Percentiles rank a stretch among this genome's conserved stretches.
phyloP scores from a whole-genome alignment of 1,140 invertebrate genomes.

The Ips typographus region DNA sequence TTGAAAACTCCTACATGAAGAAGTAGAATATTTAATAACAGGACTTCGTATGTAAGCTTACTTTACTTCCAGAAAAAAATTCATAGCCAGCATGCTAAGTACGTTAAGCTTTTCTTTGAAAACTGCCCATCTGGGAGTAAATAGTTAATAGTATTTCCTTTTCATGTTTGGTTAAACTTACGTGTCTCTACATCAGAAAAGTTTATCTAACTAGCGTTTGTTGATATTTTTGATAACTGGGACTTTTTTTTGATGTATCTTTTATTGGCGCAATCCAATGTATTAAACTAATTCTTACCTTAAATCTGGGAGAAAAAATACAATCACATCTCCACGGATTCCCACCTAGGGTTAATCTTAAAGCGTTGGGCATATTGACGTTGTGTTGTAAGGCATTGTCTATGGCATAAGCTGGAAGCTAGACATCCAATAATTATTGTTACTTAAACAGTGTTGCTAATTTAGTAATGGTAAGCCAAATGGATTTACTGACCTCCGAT shows the following conservation, averaged over 20 bases:
- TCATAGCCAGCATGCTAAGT: too few species aligned
- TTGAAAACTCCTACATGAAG: too few species aligned
- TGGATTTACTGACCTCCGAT: constrained; percentile 58
- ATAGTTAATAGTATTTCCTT: too few species aligned
- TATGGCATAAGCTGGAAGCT: constrained; percentile 76
- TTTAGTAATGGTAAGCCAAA: background rate
- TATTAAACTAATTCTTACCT: constrained; percentile 51
- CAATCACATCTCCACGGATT: constrained; percentile 85
- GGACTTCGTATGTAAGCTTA: too few species aligned
- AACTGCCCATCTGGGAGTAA: too few species aligned
- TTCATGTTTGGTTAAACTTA: too few species aligned
- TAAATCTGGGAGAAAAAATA: constrained; percentile 72
- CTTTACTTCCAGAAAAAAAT: too few species aligned
- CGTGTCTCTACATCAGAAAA: too few species aligned
- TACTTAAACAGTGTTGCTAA: background rate
- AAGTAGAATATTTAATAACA: too few species aligned
- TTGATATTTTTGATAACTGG: background rate
- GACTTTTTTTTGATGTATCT: too few species aligned
- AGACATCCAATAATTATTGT: constrained; percentile 37
- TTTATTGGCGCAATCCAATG: background rate
- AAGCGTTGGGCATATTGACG: constrained; percentile 61
- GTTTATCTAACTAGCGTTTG: too few species aligned
- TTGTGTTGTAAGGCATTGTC: constrained; percentile 76
- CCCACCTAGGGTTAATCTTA: constrained; percentile 64
- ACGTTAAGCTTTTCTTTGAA: too few species aligned